Evolutionary conservation across 1,140 invertebrate genomes (phyloP).

Genomic region (Drosophila pectinifera): DNA sequence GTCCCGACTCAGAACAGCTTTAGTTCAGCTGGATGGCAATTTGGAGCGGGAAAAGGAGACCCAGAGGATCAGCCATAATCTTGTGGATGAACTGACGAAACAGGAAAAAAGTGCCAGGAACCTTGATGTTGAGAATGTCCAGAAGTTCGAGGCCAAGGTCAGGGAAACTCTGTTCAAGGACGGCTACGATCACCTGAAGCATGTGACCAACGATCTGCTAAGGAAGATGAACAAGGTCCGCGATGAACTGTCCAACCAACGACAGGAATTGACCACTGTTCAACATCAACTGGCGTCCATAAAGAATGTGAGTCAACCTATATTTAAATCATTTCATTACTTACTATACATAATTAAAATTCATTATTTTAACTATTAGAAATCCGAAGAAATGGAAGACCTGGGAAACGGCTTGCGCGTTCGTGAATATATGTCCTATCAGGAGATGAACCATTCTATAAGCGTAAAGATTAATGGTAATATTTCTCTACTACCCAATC

Average conservation of each 20-base stretch:
- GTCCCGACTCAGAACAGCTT: background rate
- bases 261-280: constrained; percentile 2
- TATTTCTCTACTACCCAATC: no score
- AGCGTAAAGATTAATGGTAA: constrained; percentile 30
- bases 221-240: constrained; percentile 13
- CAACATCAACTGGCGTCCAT: constrained; percentile 38
- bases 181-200: background rate
- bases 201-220: background rate
- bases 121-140: background rate
- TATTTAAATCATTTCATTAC: no score
- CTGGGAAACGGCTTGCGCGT: constrained; percentile 27
- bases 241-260: constrained; percentile 21
- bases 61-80: background rate
- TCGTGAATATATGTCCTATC: constrained; percentile 28
- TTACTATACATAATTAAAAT: no score
- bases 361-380: background rate
- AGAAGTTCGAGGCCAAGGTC: constrained; percentile 8
- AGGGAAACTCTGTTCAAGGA: constrained; percentile 19
- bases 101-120: background rate
- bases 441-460: background rate
- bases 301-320: constrained; percentile 6
- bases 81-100: background rate
- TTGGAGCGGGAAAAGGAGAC: background rate
- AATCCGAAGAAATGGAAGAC: constrained; percentile 26
- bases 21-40: constrained; percentile 19